Conservation (phyloP, 2,797 vertebrate genomes). For the Ibycter americanus region DNA sequence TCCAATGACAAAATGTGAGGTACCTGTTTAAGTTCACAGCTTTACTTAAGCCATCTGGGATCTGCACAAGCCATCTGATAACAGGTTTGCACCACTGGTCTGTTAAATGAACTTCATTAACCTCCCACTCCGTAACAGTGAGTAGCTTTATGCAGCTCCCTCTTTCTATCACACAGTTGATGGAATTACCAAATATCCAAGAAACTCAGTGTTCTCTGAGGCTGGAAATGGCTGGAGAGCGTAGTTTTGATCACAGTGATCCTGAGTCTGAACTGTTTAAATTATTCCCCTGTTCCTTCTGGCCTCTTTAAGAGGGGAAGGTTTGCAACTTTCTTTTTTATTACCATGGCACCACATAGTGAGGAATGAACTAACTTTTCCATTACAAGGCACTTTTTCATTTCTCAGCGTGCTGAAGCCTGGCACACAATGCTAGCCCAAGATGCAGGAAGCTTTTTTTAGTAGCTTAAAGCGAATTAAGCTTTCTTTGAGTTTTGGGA, state of each 20-base stretch:
- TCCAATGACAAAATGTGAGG: neutral
- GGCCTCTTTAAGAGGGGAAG: neutral
- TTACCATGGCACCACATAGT: neutral
- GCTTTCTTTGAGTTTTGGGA: constrained; percentile 36
- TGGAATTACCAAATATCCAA: neutral
- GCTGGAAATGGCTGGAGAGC: neutral
- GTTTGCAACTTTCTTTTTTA: constrained; percentile 11
- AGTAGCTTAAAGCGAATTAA: constrained; percentile 42
- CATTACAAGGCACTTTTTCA: constrained; percentile 56
- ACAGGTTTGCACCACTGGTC: constrained; percentile 47
- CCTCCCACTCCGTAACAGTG: neutral
- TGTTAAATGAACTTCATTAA: constrained; percentile 66
- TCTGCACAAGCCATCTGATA: constrained; percentile 37
- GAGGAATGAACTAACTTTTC: constrained; percentile 19
- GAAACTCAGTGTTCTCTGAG: neutral
- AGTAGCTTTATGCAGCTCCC: neutral
- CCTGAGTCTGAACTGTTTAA: neutral
- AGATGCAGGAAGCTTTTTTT: constrained; percentile 32
- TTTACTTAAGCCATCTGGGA: constrained; percentile 31
- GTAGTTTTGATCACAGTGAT: neutral
- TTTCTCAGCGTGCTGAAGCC: constrained; percentile 31
- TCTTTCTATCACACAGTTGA: neutral
- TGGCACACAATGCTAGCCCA: constrained; percentile 36
- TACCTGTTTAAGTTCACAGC: constrained; percentile 23
- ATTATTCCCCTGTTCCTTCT: constrained; percentile 8